phyloP scores from a whole-genome alignment of 1,140 invertebrate genomes.

The Choristoneura fumiferana region DNA sequence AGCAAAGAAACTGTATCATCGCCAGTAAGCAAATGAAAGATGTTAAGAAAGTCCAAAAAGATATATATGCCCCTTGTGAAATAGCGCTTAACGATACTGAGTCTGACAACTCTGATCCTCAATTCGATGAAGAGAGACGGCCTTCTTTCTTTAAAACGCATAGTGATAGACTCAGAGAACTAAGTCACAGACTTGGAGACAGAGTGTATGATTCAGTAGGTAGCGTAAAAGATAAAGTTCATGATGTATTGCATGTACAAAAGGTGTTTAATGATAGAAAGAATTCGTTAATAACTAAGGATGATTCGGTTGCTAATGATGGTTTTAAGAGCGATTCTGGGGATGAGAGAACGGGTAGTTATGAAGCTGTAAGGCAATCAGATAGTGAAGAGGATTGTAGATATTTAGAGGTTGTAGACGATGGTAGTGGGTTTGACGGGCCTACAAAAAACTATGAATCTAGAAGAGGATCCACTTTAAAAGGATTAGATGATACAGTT shows the following conservation, averaged over 20 bases:
- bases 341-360: constrained; percentile 35
- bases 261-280: constrained; percentile 46
- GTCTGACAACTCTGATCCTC: constrained; percentile 40
- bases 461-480: constrained; percentile 21
- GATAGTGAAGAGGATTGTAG: constrained; percentile 64
- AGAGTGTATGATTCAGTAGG: constrained; percentile 55
- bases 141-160: constrained; percentile 47
- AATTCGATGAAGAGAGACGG: constrained; percentile 33
- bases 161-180: constrained; percentile 56
- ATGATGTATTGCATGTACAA: constrained; percentile 41
- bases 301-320: constrained; percentile 34
- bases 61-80: constrained; percentile 64
- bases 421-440: constrained; percentile 60
- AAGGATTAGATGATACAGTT: constrained; percentile 21
- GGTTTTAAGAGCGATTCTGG: constrained; percentile 52
- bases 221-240: constrained; percentile 50
- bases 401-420: constrained; percentile 70
- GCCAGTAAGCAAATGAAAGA: constrained; percentile 35
- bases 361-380: constrained; percentile 42
- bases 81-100: constrained; percentile 53
- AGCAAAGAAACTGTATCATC: constrained; percentile 39
- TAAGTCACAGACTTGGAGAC: constrained; percentile 54
- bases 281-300: constrained; percentile 34
- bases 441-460: constrained; percentile 27
- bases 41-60: constrained; percentile 30